phyloP scores from a whole-genome alignment of 2,113 vertebrate species.

The Chitala chitala region DNA sequence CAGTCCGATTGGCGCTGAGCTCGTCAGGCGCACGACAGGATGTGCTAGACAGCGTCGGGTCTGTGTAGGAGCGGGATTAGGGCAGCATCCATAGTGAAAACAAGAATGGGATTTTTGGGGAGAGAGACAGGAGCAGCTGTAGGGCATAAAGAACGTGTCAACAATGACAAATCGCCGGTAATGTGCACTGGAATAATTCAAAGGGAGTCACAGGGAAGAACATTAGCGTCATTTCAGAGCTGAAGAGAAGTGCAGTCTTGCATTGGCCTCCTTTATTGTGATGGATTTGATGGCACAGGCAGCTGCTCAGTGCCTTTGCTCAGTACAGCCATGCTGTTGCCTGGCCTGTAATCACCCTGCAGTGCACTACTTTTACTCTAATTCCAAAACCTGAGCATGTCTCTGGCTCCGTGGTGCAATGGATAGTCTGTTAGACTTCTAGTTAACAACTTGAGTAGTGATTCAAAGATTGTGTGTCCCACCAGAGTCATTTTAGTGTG shows the following conservation, averaged over 20 bases:
- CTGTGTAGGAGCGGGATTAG: not conserved
- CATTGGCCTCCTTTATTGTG: not conserved
- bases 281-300: not conserved
- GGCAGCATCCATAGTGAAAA: not conserved
- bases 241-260: not conserved
- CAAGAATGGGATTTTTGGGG: too few relatives aligned
- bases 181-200: slow-evolving; percentile 9
- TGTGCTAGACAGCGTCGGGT: not conserved
- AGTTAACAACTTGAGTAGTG: too few relatives aligned
- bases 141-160: not conserved
- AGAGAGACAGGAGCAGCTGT: not conserved
- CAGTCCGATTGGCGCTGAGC: too few relatives aligned
- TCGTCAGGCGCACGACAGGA: not conserved
- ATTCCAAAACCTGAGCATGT: not conserved
- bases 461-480: too few relatives aligned
- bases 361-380: not conserved
- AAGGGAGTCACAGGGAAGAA: not conserved
- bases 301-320: not conserved
- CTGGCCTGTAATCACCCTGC: too few relatives aligned
- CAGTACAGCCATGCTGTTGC: not conserved
- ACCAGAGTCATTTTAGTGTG: too few relatives aligned
- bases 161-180: not conserved
- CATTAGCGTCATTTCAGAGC: not conserved
- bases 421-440: too few relatives aligned
- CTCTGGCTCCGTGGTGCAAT: not conserved